Base-by-base conservation (phyloP, 2,888 invertebrate species). In the Hyles lineata region DNA sequence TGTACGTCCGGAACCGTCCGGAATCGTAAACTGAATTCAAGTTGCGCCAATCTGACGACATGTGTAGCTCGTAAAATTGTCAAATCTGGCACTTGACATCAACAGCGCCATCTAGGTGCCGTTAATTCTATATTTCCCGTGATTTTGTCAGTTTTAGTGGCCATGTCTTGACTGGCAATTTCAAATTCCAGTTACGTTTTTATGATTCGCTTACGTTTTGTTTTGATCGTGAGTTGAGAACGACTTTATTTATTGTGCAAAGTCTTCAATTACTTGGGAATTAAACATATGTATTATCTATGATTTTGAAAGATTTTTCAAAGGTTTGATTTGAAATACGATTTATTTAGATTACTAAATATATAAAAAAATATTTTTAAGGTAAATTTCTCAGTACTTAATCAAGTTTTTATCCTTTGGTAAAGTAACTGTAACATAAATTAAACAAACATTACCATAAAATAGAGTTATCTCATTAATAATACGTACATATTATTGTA, bases 21-120 rank as follows among this genome's bases (percentile, higher is more conserved):
- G 23, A 23, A 67, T 67, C 67, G 67, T 67, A 67, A 67, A 50
- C 67, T 43, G 55, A 55, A 55, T 55, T 43, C 21, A 21, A 21
- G 35, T 43, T 9, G 63, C 7, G 76, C 74, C 75, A 73, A 74
- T 76, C 74, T 75, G 74, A 75, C 74, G 73, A 70, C 72, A 70
- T 67, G 67, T 23, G 50, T 67, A 17, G 67, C 23, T 71, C 59
- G 60, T 71, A 43, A 87, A 87, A 87, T 81, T 82, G 81, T 81
- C 80, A 84, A 87, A 88, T 86, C 82, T 84, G 82, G 60, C 78
- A 77, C 78, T 85, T 84, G 79, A 82, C 83, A 85, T 85, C 81
- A 84, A 83, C 80, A 78, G 76, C 80, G 78, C 78, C 81, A 83
- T 84, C 84, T 76, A 75, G 76, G 74, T 74, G 75, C 73, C 76